Evolutionary conservation across 2,888 invertebrate species (phyloP), one percentile per base, ranked within the genome.

Genomic region (Belgica antarctica): DNA sequence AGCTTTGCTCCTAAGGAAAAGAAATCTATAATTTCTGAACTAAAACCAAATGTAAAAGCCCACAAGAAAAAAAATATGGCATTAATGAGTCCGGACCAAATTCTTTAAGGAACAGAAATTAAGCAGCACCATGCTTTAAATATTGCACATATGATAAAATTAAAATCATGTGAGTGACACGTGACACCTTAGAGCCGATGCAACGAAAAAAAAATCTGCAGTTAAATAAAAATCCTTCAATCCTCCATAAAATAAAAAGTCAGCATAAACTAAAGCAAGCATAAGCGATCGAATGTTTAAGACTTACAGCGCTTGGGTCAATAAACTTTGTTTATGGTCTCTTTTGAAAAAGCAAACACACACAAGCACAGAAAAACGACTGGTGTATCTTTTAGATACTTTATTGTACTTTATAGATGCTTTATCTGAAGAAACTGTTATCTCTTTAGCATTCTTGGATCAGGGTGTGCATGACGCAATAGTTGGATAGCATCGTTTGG

Each of bases 301-400:
- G 57, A 68, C 57, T 47, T 27, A 24, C 19, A 57, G 68, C 19
- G 27, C 27, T 28, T 68, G 57, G 68, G 68, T 68, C 68, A 68
- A 57, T 68, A 68, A 68, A 68, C 68, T 68, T 68, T 68, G 57
- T 68, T 68, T 68, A 68, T 68, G 68, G 68, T 31, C 62, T 62
- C 34, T 68, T 24, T 52, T 34, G 34, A 22, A 31, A 31, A 7
- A 46, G 46, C 63, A 15, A 68, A 57, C 57, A 57, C 28, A 68
- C 47, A 65, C 31, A 62, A 62, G 65, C 47, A 36, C 12, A 66
- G 17, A 25, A 22, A 46, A 8, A n/a, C n/a, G 28, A 46, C 46
- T 66, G 65, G 47, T 25, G 47, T 66, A 36, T 22, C 63, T 63
- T 10, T 66, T 47, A 22, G 52, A 52, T n/a, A 46, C 46, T 22